Conservation (phyloP, 2,888 invertebrate genomes). For the Hypena proboscidalis region DNA sequence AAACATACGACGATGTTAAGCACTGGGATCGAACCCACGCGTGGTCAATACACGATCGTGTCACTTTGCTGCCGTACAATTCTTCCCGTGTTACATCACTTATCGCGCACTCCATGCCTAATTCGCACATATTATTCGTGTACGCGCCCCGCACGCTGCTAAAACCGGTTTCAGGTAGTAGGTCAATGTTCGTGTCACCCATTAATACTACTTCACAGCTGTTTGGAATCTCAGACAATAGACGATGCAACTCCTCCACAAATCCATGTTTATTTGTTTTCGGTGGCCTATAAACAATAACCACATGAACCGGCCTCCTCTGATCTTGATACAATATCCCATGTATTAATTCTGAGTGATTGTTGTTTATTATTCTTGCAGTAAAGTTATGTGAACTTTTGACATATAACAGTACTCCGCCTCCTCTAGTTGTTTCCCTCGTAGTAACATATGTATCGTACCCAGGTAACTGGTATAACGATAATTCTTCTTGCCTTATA, state of each 20-base stretch:
- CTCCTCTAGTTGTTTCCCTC: neutral
- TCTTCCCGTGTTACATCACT: too few species aligned
- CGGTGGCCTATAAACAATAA: neutral
- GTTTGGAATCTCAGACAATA: neutral
- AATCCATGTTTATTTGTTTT: constrained; percentile 6
- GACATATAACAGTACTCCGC: neutral
- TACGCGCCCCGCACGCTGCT: too few species aligned
- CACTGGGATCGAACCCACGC: too few species aligned
- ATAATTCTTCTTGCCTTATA: neutral
- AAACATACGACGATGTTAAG: too few species aligned
- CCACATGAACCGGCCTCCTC: neutral
- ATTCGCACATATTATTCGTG: too few species aligned
- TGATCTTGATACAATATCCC: neutral
- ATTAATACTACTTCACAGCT: neutral
- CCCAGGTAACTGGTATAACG: neutral
- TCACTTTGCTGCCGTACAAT: too few species aligned
- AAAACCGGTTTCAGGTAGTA: constrained; percentile 1
- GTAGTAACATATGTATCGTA: neutral
- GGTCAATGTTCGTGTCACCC: constrained; percentile 4
- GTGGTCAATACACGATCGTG: too few species aligned
- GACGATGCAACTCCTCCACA: neutral
- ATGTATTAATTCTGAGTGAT: neutral
- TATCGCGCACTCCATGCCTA: too few species aligned
- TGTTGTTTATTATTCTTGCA: neutral
- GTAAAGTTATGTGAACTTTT: neutral